Percentiles rank a stretch among this genome's conserved stretches.
Conservation (phyloP, 2,797 vertebrate species). For the Luscinia megarhynchos region DNA sequence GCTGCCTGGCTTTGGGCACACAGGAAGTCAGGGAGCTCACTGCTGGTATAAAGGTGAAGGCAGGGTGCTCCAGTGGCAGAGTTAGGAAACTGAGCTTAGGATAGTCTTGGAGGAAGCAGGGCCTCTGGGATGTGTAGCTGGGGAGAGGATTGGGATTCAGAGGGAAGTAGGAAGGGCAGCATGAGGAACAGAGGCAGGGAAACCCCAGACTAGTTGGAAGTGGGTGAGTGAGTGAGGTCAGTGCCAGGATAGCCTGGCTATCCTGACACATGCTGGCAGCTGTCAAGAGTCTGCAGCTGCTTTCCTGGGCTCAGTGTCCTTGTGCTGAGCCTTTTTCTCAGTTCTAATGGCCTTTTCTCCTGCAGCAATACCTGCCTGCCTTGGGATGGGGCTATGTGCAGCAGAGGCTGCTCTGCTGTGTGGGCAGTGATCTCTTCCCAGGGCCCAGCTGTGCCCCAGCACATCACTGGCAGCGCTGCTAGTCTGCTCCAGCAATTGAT, state of each 20-base stretch:
- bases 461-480: fast-evolving
- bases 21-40: not conserved
- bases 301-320: not conserved
- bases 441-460: not conserved
- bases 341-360: not conserved
- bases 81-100: not conserved
- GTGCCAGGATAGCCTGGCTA: not conserved
- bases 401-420: not conserved
- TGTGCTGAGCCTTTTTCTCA: not conserved
- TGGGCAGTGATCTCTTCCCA: not conserved
- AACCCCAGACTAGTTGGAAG: not conserved
- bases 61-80: not conserved
- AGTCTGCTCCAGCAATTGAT: not conserved
- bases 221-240: not conserved
- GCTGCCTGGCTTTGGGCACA: not conserved
- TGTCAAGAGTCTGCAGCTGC: not conserved
- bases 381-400: not conserved
- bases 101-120: not conserved
- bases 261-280: fast-evolving
- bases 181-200: not conserved
- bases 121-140: not conserved
- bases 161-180: not conserved
- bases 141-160: not conserved
- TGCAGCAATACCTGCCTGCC: not conserved
- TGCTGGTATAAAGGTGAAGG: not conserved